A percentile compares a stretch with the other conserved stretches of the same genome.
Evolutionary conservation across 2,888 invertebrate species (phyloP).

Genomic region (Acholoe squamosa): DNA sequence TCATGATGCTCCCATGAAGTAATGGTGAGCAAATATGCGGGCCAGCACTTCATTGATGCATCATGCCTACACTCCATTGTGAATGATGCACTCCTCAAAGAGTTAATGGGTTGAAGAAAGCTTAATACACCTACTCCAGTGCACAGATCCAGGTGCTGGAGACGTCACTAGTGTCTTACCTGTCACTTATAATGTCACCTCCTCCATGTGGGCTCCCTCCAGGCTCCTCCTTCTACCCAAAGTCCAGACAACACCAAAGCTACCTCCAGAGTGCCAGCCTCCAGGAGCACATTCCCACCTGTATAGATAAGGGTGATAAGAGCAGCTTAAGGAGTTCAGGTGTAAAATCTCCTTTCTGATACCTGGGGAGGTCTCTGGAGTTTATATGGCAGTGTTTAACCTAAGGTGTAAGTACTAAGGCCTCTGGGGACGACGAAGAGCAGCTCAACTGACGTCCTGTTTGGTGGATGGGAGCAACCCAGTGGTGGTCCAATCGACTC

Average conservation of each 20-base stretch:
- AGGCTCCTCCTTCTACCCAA: not conserved
- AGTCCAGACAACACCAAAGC: no score
- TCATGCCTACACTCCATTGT: no score
- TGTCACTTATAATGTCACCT: not conserved
- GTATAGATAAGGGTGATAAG: not conserved
- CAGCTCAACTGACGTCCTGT: conserved; percentile 2
- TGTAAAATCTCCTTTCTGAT: not conserved
- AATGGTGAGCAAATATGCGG: no score
- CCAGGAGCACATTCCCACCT: not conserved
- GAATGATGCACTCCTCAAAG: no score
- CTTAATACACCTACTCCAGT: not conserved
- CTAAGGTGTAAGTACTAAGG: not conserved
- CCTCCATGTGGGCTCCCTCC: not conserved
- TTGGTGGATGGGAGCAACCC: not conserved
- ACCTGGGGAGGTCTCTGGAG: not conserved
- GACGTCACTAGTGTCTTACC: not conserved
- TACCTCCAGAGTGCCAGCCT: no score
- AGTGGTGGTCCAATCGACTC: not conserved
- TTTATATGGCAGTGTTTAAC: not conserved
- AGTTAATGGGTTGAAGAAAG: no score
- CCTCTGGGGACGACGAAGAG: not conserved
- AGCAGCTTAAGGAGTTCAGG: not conserved
- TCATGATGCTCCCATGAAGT: no score
- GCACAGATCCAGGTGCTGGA: not conserved
- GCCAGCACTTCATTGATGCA: no score